phyloP scores from a whole-genome alignment of 2,113 vertebrate genomes.

The Platanista minor region DNA sequence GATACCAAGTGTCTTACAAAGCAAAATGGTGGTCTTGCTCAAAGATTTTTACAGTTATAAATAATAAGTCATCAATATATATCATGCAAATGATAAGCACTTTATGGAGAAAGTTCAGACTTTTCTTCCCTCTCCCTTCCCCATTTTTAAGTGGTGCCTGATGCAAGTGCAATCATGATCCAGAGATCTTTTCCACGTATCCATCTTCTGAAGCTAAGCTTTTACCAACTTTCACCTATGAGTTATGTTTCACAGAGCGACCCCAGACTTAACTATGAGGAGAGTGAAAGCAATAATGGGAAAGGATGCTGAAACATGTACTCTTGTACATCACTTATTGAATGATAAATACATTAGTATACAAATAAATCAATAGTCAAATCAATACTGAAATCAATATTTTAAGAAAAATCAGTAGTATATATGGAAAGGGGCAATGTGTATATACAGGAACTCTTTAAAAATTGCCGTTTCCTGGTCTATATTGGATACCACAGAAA shows the following conservation, averaged over 20 bases:
- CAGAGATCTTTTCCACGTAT: neutral
- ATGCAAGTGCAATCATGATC: neutral
- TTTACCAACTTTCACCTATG: neutral
- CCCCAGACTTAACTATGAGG: neutral
- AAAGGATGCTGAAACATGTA: neutral
- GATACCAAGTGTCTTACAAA: neutral
- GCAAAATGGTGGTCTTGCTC: neutral
- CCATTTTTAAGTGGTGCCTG: neutral
- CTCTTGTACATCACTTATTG: neutral
- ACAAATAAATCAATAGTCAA: neutral
- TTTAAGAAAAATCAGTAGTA: neutral
- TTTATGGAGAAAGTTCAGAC: neutral
- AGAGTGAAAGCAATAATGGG: neutral
- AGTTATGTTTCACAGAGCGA: neutral
- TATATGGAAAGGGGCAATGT: neutral
- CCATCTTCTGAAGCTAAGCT: neutral
- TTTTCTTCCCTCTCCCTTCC: neutral
- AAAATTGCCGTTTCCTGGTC: neutral
- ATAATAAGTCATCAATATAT: neutral
- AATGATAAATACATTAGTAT: neutral
- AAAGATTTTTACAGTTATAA: neutral
- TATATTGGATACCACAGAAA: neutral
- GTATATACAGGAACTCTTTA: neutral
- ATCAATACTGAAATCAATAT: neutral
- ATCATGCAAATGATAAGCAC: neutral